These are phyloP conservation scores for Misgurnus anguillicaudatus DNA, from an alignment of 2,113 vertebrate species.

Conservation along the genomic window DNA sequence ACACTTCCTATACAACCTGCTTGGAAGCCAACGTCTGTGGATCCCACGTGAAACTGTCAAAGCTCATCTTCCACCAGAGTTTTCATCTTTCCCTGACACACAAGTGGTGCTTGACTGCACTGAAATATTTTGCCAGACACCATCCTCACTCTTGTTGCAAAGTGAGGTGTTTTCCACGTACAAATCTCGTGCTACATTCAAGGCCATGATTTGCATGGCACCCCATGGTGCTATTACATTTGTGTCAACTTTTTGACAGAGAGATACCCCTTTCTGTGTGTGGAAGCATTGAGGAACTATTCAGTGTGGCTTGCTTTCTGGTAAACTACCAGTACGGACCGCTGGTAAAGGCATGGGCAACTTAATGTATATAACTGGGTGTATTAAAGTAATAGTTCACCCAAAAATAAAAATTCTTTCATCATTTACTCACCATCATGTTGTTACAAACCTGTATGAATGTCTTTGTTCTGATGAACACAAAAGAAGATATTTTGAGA, in stretches of 20 bases:
- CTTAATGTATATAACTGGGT: no score
- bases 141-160: conserved; percentile 31
- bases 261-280: conserved; percentile 8
- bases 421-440: no score
- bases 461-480: no score
- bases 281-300: conserved; percentile 35
- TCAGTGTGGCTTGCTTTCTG: conserved; percentile 22
- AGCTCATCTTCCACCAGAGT: conserved; percentile 10
- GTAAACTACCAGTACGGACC: conserved; percentile 14
- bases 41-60: conserved; percentile 19
- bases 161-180: conserved; percentile 39
- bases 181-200: conserved; percentile 38
- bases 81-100: conserved; percentile 15
- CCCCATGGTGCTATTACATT: conserved; percentile 42
- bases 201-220: conserved; percentile 35
- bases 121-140: conserved; percentile 27
- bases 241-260: conserved; percentile 38
- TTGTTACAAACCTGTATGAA: no score
- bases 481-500: no score
- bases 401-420: no score
- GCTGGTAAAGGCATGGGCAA: not conserved
- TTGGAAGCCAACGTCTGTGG: conserved; percentile 20
- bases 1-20: conserved; percentile 29
- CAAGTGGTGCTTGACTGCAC: conserved; percentile 42
- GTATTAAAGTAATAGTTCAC: no score